These are phyloP conservation scores for Microtus pennsylvanicus DNA, from an alignment of 2,113 vertebrate species.

Conservation along the genomic window DNA sequence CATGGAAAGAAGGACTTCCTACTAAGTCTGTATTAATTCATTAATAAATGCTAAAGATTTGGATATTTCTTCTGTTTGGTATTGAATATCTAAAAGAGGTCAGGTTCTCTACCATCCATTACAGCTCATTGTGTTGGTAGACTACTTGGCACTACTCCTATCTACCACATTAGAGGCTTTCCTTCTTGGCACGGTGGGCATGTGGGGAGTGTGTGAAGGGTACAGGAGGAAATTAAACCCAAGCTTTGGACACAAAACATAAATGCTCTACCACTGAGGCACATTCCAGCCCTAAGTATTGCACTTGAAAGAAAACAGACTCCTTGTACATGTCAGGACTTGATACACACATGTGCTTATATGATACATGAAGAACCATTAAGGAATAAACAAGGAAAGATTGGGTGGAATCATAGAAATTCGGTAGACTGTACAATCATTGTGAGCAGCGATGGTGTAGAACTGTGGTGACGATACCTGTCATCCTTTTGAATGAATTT, in stretches of 20 bases:
- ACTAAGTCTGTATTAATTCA: neutral
- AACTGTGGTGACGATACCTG: neutral
- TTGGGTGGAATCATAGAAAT: neutral
- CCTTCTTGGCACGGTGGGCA: neutral
- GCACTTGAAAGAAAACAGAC: constrained; percentile 9
- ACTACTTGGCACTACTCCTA: neutral
- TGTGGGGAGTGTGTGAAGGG: neutral
- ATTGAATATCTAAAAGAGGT: constrained; percentile 9
- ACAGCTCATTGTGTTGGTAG: neutral
- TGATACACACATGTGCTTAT: neutral
- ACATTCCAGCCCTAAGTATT: neutral
- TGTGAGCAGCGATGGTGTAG: neutral
- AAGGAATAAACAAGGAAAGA: neutral
- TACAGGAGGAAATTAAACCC: neutral
- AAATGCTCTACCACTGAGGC: neutral
- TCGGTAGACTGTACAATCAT: neutral
- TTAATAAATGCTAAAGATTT: constrained; percentile 14
- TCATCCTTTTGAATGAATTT: constrained; percentile 3
- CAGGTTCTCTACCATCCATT: neutral
- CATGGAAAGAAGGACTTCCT: no score
- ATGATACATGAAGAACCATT: neutral
- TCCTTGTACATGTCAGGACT: neutral
- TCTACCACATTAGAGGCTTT: neutral
- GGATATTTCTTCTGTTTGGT: neutral
- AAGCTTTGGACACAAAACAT: neutral